Evolutionary conservation across 1,140 invertebrate genomes (phyloP).

Genomic region (Drosophila pruinosa): DNA sequence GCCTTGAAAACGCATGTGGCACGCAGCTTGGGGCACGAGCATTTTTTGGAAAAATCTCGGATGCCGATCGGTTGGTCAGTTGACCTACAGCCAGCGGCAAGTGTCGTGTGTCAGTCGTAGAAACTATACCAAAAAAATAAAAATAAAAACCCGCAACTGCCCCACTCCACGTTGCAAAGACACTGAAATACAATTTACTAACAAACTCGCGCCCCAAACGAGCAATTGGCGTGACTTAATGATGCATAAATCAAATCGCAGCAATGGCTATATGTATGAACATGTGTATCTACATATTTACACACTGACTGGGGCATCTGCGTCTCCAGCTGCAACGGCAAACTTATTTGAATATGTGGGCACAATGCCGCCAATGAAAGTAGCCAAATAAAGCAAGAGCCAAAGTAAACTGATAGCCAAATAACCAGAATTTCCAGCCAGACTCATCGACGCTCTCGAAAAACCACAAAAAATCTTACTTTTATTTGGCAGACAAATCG

Average conservation of each 20-base stretch:
- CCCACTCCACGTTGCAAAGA: slow-evolving; percentile 14
- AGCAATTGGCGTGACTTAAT: slow-evolving; percentile 78
- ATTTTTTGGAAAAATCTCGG: slow-evolving; percentile 47
- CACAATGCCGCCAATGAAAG: slow-evolving; percentile 45
- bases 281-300: no score
- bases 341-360: slow-evolving; percentile 1
- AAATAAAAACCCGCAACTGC: slow-evolving; percentile 21
- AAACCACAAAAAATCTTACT: slow-evolving; percentile 1
- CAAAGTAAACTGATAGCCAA: slow-evolving; percentile 29
- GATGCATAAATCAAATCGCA: slow-evolving; percentile 67
- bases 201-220: slow-evolving; percentile 50
- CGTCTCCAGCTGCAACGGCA: slow-evolving; percentile 2
- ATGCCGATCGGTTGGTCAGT: slow-evolving; percentile 54
- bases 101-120: slow-evolving; percentile 35
- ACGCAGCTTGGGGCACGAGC: slow-evolving; percentile 27
- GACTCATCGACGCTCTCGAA: background rate
- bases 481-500: slow-evolving; percentile 11
- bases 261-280: slow-evolving; percentile 30
- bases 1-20: slow-evolving; percentile 14
- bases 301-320: slow-evolving; percentile 12
- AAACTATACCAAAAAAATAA: slow-evolving; percentile 31
- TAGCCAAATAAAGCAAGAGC: slow-evolving; percentile 31
- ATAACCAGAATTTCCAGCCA: slow-evolving; percentile 76
- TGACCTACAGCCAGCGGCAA: slow-evolving; percentile 65
- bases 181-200: slow-evolving; percentile 34